These are phyloP conservation scores for Pterostichus niger DNA, from an alignment of 2,888 invertebrate genomes.

Conservation along the genomic window DNA sequence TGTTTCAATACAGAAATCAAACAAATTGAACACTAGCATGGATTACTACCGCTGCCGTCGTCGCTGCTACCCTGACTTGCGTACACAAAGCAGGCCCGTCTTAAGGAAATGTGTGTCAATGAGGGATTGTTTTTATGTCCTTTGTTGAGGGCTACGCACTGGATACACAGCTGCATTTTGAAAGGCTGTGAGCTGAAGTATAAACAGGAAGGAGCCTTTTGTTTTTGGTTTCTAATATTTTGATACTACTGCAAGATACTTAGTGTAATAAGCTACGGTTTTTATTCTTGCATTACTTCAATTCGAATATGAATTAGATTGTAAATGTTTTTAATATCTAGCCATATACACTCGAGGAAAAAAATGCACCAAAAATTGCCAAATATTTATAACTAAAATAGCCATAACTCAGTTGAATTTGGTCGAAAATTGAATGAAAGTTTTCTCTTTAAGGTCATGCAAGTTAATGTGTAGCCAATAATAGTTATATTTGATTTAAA, in stretches of 20 bases:
- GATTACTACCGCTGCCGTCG: slow-evolving; percentile 13
- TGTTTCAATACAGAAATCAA: slow-evolving; percentile 52
- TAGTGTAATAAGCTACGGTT: neutral
- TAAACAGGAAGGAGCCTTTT: slow-evolving; percentile 1
- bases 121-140: slow-evolving; percentile 41
- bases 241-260: slow-evolving; percentile 28
- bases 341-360: too few species aligned
- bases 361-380: too few species aligned
- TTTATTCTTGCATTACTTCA: too few species aligned
- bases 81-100: slow-evolving; percentile 28
- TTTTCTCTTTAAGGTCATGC: too few species aligned
- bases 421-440: too few species aligned
- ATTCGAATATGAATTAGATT: too few species aligned
- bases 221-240: slow-evolving; percentile 26
- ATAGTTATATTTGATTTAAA: too few species aligned
- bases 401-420: too few species aligned
- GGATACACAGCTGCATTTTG: slow-evolving; percentile 21
- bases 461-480: too few species aligned
- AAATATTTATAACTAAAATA: too few species aligned
- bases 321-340: too few species aligned
- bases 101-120: slow-evolving; percentile 48
- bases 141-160: neutral
- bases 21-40: slow-evolving; percentile 39
- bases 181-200: neutral
- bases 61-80: neutral